These are phyloP conservation scores for Microcebus lehilahytsara DNA, from an alignment of 2,113 vertebrate genomes.

Conservation along the genomic window DNA sequence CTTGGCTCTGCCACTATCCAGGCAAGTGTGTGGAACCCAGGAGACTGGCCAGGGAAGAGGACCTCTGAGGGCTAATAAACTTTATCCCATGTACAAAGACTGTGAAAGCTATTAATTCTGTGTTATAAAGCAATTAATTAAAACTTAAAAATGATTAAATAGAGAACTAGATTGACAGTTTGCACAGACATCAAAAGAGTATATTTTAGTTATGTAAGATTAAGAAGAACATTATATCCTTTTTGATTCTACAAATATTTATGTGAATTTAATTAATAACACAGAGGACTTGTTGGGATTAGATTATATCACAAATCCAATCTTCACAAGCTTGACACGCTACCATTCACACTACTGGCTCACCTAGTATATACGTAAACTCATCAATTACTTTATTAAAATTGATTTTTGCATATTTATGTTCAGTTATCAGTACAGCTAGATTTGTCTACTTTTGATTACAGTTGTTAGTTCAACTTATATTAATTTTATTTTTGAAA, in stretches of 20 bases:
- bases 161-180: background rate
- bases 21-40: rapidly evolving
- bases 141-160: background rate
- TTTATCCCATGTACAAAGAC: rapidly evolving
- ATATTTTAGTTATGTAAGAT: background rate
- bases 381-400: background rate
- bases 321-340: background rate
- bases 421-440: background rate
- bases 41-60: background rate
- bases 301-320: background rate
- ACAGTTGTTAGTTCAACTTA: background rate
- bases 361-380: background rate
- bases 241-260: background rate
- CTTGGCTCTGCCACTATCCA: background rate
- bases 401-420: background rate
- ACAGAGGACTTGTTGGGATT: background rate
- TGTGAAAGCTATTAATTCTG: background rate
- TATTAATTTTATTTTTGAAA: background rate
- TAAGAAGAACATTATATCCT: background rate
- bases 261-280: background rate
- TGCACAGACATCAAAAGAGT: background rate
- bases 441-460: background rate
- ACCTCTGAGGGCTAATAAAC: too few relatives aligned
- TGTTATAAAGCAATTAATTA: background rate
- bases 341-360: too few relatives aligned